Evolutionary conservation across 2,888 invertebrate genomes (phyloP), one percentile per base, ranked within the genome.

Genomic region (Pteria penguin): DNA sequence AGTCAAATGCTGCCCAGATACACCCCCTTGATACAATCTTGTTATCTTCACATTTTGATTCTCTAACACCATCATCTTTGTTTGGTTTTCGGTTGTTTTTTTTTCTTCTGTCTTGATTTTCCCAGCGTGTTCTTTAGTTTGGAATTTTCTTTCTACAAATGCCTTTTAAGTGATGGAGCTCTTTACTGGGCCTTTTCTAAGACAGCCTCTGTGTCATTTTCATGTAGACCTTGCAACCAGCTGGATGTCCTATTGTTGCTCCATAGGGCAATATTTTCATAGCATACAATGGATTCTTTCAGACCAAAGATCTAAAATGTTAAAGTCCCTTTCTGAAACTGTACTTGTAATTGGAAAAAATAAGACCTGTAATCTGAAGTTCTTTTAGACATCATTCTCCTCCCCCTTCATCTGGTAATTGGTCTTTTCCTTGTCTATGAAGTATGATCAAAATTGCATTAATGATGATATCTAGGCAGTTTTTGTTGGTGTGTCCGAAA

Each of bases 371-470:
- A 18, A n/a, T n/a, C n/a, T n/a, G 11, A n/a, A 24, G 2, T 18
- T 33, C 33, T 33, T 60, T 61, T 31, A 24, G 27, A 24, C 36
- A 24, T 27, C 1, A n/a, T 4, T 70, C 18, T 8, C 18, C 11
- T 45, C 75, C 77, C 32, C 26, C 75, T 36, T 75, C 75, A 1
- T 66, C 69, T 22, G 70, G 68, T 14, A 76, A 55, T 32, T 79
- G 80, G 60, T 77, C 80, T 52, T 75, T 66, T 11, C 55, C 75
- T 32, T 80, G 80, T 1, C 75, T 31, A 24, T 80, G 75, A 4
- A 80, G 24, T 29, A 77, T 66, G 1, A 80, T 11, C 31, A 80
- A 27, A 58, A 76, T 72, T 1, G 62, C 75, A 54, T 61, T 31
- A 58, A 58, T 66, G 18, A 45, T 24, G 4, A 73, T 31, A 45